phyloP scores from a whole-genome alignment of 2,113 vertebrate species.

The Bettongia penicillata region DNA sequence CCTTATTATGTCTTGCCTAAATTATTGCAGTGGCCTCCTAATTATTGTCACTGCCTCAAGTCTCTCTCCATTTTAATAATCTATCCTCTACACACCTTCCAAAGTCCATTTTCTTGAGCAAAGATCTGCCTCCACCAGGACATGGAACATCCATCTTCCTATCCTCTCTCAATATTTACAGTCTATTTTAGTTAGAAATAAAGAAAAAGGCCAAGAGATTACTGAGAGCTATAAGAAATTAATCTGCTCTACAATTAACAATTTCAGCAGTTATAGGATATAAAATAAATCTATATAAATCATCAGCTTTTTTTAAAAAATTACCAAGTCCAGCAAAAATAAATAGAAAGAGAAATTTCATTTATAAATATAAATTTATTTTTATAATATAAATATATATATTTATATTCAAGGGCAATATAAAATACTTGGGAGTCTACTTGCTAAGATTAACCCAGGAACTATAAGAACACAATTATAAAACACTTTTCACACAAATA shows the following conservation, averaged over 20 bases:
- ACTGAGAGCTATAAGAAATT: background rate
- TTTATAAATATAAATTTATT: background rate
- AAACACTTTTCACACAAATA: background rate
- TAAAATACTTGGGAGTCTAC: background rate
- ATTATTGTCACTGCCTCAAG: background rate
- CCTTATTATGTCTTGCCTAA: background rate
- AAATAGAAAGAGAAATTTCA: background rate
- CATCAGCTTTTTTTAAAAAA: background rate
- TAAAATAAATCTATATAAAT: background rate
- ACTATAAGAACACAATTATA: background rate
- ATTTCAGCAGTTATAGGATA: background rate
- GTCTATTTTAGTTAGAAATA: background rate
- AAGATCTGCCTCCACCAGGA: background rate
- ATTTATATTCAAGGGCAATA: background rate
- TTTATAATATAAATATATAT: too few species aligned
- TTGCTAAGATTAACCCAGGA: background rate
- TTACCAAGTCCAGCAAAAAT: background rate
- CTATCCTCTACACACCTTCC: background rate
- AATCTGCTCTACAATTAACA: background rate
- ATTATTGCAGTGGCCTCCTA: background rate
- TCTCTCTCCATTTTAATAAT: background rate
- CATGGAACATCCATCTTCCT: background rate
- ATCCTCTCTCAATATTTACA: background rate
- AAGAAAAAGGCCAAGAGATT: background rate
- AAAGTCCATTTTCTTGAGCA: background rate